Evolutionary conservation across 2,113 vertebrate genomes (phyloP), one percentile per base, ranked within the genome.

Genomic region (Urocynchramus pylzowi): DNA sequence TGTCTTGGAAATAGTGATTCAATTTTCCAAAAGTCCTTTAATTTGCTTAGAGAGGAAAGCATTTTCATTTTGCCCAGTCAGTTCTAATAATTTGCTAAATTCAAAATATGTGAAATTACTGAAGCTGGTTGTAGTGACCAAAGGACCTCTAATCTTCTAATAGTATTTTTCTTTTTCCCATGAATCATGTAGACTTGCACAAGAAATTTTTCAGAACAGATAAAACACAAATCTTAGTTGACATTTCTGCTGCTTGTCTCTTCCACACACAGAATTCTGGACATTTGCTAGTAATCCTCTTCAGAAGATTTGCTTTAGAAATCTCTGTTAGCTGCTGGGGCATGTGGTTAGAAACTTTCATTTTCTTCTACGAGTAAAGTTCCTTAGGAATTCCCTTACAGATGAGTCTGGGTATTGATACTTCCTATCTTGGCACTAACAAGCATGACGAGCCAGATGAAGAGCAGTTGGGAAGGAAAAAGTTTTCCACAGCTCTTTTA

Each of bases 21-120:
- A 76, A 69, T 84, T 92, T 80, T 65, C 59, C 50, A 65, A 33
- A 94, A 93, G 67, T 93, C 87, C 84, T 75, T 87, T 78, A 57
- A 92, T 93, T 94, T 90, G n/a, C 50, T 80, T 84, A 84, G 44
- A 78, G 75, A 85, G 24, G 57, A 82, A 89, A 90, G 71, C 81
- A 90, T 88, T 93, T 95, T 83, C 65, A 83, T 91, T 87, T 87
- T 87, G 70, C 33, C 56, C 54, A 82, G 74, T 76, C 67, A 41
- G 45, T 73, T 92, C 57, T 75, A 73, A 90, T 85, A 60, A 75
- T 69, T 79, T 26, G 39, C 52, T 90, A 87, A 70, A 91, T 82
- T 64, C 37, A 84, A 71, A 96, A 61, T 56, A 59, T 7, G 47
- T 63, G 53, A 87, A 89, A 67, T 89, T 52, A 60, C n/a, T 56